phyloP scores from a whole-genome alignment of 2,888 invertebrate genomes.

The Lagria hirta region DNA sequence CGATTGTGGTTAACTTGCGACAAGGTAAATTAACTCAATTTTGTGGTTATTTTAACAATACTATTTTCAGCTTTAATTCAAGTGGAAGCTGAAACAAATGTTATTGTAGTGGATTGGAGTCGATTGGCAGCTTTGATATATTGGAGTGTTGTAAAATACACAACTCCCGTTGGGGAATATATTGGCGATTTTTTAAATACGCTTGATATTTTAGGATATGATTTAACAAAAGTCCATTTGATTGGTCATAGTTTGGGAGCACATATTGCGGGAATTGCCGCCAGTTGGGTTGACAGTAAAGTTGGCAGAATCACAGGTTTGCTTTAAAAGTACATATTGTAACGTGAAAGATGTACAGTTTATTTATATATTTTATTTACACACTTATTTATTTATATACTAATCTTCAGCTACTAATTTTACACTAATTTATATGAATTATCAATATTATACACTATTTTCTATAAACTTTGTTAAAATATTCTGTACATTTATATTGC shows the following conservation, averaged over 20 bases:
- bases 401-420: no score
- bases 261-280: constrained; percentile 56
- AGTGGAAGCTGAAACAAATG: constrained; percentile 50
- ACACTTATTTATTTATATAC: no score
- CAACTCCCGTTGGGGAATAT: constrained; percentile 33
- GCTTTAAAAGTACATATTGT: no score
- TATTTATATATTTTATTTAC: no score
- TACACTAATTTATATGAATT: no score
- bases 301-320: constrained; percentile 64
- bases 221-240: constrained; percentile 53
- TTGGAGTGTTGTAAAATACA: constrained; percentile 35
- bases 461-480: no score
- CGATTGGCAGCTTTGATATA: constrained; percentile 25
- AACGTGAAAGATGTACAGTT: no score
- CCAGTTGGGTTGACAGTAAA: constrained; percentile 48
- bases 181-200: constrained; percentile 9
- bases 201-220: constrained; percentile 7
- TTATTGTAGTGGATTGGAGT: constrained; percentile 49
- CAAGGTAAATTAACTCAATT: constrained; percentile 17
- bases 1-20: constrained; percentile 19
- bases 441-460: no score
- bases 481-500: no score
- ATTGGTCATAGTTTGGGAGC: constrained; percentile 65
- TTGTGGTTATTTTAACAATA: neutral
- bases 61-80: constrained; percentile 25